phyloP scores from a whole-genome alignment of 37 sponge, comb jelly and placozoan species.

The Ephydatia muelleri region DNA sequence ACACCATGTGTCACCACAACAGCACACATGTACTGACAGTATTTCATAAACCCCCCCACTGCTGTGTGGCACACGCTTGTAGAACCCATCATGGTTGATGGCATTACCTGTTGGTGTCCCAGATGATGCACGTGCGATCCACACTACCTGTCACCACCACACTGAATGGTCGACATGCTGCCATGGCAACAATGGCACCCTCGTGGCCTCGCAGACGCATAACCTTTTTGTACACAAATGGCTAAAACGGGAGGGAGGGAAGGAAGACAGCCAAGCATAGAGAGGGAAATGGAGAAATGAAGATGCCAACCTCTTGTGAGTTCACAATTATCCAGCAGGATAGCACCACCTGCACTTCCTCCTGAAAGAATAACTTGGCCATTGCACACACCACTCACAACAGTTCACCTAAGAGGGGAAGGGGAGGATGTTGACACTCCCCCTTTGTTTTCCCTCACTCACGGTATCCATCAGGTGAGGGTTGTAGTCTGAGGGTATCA shows the following conservation, averaged over 20 bases:
- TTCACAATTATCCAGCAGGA: conserved; percentile 79
- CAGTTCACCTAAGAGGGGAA: conserved; percentile 57
- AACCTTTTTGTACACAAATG: conserved; percentile 42
- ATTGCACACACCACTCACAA: conserved; percentile 69
- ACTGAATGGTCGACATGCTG: conserved; percentile 85
- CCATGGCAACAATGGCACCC: conserved; percentile 73
- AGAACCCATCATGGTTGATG: too few relatives aligned
- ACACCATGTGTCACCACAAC: too few relatives aligned
- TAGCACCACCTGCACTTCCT: conserved; percentile 64
- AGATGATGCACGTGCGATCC: conserved; percentile 85
- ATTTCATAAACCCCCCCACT: too few relatives aligned
- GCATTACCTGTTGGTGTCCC: conserved; percentile 93
- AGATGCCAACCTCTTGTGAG: conserved; percentile 39
- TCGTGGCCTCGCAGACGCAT: conserved; percentile 76
- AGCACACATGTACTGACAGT: too few relatives aligned
- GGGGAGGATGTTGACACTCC: neutral
- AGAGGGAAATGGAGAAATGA: neutral
- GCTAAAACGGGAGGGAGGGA: conserved; percentile 9
- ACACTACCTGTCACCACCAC: conserved; percentile 83
- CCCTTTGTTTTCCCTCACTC: neutral
- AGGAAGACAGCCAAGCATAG: neutral
- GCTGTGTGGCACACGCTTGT: too few relatives aligned
- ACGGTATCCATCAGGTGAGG: conserved; percentile 58
- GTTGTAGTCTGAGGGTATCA: conserved; percentile 36
- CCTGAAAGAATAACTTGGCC: conserved; percentile 75